A percentile compares a stretch with the other conserved stretches of the same genome.
Conservation (phyloP, 64 coral and sea anemone species). For the Catalaphyllia jardinei region DNA sequence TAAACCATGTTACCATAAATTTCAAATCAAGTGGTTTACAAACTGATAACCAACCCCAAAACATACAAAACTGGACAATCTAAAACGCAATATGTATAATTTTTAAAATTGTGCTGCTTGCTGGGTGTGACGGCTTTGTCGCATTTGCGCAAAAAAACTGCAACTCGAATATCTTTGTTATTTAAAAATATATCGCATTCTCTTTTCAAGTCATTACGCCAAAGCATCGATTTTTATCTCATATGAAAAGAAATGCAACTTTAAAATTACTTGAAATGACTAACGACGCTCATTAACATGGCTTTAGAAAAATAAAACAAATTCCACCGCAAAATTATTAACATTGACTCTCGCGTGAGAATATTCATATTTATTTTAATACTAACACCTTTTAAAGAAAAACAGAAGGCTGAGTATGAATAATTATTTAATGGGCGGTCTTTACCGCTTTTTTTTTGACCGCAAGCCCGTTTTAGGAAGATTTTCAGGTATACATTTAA, state of each 20-base stretch:
- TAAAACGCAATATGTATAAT: background rate
- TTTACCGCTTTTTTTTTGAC: constrained; percentile 12
- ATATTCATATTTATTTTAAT: constrained; percentile 31
- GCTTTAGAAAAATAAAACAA: background rate
- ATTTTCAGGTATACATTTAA: background rate
- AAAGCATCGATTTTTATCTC: too few relatives aligned
- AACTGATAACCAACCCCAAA: background rate
- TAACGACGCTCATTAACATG: background rate
- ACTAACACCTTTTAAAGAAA: background rate
- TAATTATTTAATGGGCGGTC: constrained; percentile 13
- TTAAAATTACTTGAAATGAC: background rate
- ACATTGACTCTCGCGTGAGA: background rate
- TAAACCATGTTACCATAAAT: background rate
- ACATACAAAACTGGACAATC: background rate
- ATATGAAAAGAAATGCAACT: background rate
- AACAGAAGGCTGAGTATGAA: constrained; percentile 20
- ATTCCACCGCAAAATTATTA: background rate
- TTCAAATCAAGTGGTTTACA: background rate
- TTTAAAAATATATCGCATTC: too few relatives aligned
- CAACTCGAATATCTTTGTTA: too few relatives aligned
- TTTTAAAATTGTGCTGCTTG: background rate
- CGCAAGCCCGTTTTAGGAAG: background rate
- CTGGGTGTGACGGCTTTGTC: background rate
- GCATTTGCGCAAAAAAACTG: too few relatives aligned
- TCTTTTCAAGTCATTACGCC: too few relatives aligned